A percentile compares a stretch with the other conserved stretches of the same genome.
phyloP scores from a whole-genome alignment of 2,113 vertebrate genomes.

The Porphyrio hochstetteri region DNA sequence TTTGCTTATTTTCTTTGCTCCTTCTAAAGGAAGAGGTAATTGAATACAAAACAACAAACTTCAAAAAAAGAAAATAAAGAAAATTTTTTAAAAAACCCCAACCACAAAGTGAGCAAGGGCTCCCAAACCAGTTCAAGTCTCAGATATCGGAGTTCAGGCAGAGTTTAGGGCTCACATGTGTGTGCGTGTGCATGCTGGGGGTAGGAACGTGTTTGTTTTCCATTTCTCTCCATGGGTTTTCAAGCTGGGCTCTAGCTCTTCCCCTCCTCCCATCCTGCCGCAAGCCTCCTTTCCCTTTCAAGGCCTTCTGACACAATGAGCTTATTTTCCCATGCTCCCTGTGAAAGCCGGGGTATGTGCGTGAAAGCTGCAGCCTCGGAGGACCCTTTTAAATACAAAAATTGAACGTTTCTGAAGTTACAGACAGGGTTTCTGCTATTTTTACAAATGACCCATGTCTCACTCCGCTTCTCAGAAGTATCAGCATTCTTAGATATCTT shows the following conservation, averaged over 20 bases:
- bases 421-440: constrained; percentile 35
- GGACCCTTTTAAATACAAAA: constrained; percentile 44
- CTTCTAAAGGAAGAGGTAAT: not conserved
- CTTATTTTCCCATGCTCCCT: constrained; percentile 61
- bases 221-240: not conserved
- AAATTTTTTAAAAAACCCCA: too few relatives aligned
- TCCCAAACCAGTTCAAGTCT: not conserved
- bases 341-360: not conserved
- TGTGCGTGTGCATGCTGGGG: not conserved
- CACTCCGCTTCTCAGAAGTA: constrained; percentile 30
- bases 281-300: constrained; percentile 56
- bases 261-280: not conserved
- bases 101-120: not conserved
- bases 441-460: constrained; percentile 46
- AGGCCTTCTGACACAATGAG: constrained; percentile 54
- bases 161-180: constrained; percentile 20
- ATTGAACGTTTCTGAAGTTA: constrained; percentile 2
- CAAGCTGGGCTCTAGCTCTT: constrained; percentile 25
- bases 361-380: constrained; percentile 18
- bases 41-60: not conserved
- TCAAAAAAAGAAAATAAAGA: not conserved
- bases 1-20: constrained; percentile 39
- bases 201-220: constrained; percentile 11
- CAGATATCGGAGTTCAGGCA: not conserved
- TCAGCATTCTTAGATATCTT: constrained; percentile 37